Evolutionary conservation across 2,113 vertebrate species (phyloP).

Genomic region (Mola mola): DNA sequence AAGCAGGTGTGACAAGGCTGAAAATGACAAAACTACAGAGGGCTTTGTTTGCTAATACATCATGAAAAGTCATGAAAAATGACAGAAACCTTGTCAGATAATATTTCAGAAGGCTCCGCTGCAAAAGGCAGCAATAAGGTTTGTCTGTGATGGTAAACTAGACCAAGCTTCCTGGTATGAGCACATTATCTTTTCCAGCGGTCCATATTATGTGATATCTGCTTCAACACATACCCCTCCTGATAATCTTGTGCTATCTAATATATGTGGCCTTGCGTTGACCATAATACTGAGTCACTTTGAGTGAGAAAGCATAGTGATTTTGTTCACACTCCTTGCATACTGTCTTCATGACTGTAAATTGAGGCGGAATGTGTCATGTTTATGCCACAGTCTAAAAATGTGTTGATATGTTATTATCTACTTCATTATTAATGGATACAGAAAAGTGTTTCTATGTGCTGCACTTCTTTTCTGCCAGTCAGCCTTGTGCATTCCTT

Average conservation of each 20-base stretch:
- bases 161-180: slow-evolving; percentile 21
- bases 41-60: slow-evolving; percentile 37
- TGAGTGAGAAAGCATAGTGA: slow-evolving; percentile 4
- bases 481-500: slow-evolving; percentile 31
- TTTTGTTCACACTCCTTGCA: background rate
- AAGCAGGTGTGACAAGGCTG: slow-evolving; percentile 6
- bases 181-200: slow-evolving; percentile 41
- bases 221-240: slow-evolving; percentile 30
- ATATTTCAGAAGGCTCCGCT: slow-evolving; percentile 53
- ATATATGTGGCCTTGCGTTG: slow-evolving; percentile 9
- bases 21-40: slow-evolving; percentile 14
- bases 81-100: slow-evolving; percentile 39
- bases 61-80: slow-evolving; percentile 50
- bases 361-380: slow-evolving; percentile 37
- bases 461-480: slow-evolving; percentile 9
- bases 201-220: slow-evolving; percentile 47
- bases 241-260: slow-evolving; percentile 58
- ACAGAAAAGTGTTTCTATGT: slow-evolving; percentile 9
- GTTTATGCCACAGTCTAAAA: slow-evolving; percentile 49
- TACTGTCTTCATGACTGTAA: slow-evolving; percentile 32
- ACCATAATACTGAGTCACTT: slow-evolving; percentile 22
- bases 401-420: slow-evolving; percentile 53
- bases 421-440: slow-evolving; percentile 50
- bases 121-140: slow-evolving; percentile 49
- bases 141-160: slow-evolving; percentile 36